Conservation (phyloP, 2,797 vertebrate genomes). For the Sebastiscus albofasciatus region DNA sequence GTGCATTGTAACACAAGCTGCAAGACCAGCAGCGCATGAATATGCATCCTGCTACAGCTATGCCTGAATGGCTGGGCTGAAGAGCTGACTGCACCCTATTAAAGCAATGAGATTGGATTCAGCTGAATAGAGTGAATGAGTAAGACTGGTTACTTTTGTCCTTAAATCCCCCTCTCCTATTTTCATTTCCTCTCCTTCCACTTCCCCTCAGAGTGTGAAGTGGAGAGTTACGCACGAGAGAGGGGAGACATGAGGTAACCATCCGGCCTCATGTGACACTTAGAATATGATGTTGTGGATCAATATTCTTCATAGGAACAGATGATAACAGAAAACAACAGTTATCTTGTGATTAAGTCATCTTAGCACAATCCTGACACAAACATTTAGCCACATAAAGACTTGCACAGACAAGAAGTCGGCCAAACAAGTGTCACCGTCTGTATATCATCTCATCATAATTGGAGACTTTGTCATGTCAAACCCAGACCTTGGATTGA, state of each 20-base stretch:
- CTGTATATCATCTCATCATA: background rate
- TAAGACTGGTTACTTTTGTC: slow-evolving; percentile 47
- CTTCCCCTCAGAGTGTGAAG: slow-evolving; percentile 29
- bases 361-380: background rate
- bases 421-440: background rate
- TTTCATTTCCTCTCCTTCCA: slow-evolving; percentile 44
- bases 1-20: slow-evolving; percentile 52
- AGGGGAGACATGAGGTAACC: background rate
- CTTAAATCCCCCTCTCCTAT: slow-evolving; percentile 14
- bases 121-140: slow-evolving; percentile 57
- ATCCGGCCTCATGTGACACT: background rate
- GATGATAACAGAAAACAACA: background rate
- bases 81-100: slow-evolving; percentile 50
- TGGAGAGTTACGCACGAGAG: slow-evolving; percentile 7
- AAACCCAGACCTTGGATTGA: slow-evolving; percentile 7
- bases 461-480: background rate
- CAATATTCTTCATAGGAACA: background rate
- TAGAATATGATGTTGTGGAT: slow-evolving; percentile 12
- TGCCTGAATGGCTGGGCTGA: slow-evolving; percentile 42
- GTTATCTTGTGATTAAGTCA: background rate
- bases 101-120: slow-evolving; percentile 50
- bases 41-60: slow-evolving; percentile 61
- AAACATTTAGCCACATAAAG: background rate
- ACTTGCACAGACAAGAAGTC: background rate
- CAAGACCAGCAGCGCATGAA: slow-evolving; percentile 61